Percentiles rank a stretch among this genome's conserved stretches.
These are phyloP conservation scores for Periparus ater DNA, from an alignment of 2,797 vertebrate genomes.

Conservation along the genomic window DNA sequence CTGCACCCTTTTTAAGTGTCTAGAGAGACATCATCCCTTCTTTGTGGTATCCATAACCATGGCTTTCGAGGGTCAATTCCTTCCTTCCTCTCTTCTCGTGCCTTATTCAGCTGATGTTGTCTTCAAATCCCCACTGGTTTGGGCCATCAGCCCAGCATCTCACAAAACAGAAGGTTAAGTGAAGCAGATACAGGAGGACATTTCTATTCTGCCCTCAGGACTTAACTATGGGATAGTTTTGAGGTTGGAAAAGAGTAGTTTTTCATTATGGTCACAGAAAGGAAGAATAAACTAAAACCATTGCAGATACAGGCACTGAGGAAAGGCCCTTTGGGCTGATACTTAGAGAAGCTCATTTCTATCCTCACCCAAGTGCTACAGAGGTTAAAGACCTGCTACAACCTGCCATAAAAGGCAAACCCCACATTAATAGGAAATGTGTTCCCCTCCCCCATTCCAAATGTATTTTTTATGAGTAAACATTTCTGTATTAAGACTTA, in stretches of 20 bases:
- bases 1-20: background rate
- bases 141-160: background rate
- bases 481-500: constrained; percentile 77
- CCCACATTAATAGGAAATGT: constrained; percentile 61
- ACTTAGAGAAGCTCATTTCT: constrained; percentile 56
- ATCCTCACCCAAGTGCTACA: constrained; percentile 39
- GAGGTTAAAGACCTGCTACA: constrained; percentile 45
- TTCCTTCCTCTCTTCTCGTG: background rate
- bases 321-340: constrained; percentile 44
- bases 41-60: background rate
- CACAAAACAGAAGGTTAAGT: constrained; percentile 17
- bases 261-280: background rate
- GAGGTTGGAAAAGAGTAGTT: background rate
- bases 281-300: constrained; percentile 14
- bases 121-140: background rate
- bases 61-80: background rate
- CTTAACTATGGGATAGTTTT: background rate
- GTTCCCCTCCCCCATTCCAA: constrained; percentile 46
- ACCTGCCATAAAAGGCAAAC: constrained; percentile 67
- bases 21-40: background rate
- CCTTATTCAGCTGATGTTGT: background rate
- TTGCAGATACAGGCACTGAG: background rate
- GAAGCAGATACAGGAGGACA: background rate
- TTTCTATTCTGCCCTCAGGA: constrained; percentile 5
- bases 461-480: constrained; percentile 76